These are phyloP conservation scores for Dryobotodes eremita DNA, from an alignment of 2,888 invertebrate species.

Conservation along the genomic window DNA sequence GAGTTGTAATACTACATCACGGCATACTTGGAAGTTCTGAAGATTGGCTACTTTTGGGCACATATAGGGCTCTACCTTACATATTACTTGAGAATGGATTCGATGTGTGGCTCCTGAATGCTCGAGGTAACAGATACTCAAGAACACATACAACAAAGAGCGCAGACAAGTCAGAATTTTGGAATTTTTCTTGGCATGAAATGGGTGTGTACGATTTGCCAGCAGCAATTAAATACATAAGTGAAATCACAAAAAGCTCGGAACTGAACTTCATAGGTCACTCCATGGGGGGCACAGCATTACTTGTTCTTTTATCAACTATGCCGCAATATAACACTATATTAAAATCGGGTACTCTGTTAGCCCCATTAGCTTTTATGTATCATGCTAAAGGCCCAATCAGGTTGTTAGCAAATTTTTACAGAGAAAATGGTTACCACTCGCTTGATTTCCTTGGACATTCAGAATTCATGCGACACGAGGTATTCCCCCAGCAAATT, in stretches of 20 bases:
- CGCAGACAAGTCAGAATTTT: conserved; percentile 66
- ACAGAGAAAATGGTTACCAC: conserved; percentile 55
- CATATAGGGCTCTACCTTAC: conserved; percentile 73
- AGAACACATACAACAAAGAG: conserved; percentile 62
- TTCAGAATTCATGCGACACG: conserved; percentile 65
- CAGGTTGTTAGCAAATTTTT: conserved; percentile 68
- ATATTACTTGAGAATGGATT: conserved; percentile 88
- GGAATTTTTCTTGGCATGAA: conserved; percentile 81
- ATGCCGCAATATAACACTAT: conserved; percentile 71
- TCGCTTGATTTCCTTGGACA: conserved; percentile 66
- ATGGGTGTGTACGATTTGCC: conserved; percentile 77
- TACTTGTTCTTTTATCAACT: conserved; percentile 74
- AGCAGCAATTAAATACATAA: conserved; percentile 73
- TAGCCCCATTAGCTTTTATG: conserved; percentile 79
- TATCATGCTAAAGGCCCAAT: conserved; percentile 74
- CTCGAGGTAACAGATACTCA: conserved; percentile 78
- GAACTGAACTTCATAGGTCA: conserved; percentile 75
- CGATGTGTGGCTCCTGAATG: conserved; percentile 90
- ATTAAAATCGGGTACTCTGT: conserved; percentile 71
- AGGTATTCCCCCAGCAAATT: conserved; percentile 64
- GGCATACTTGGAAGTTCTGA: conserved; percentile 77
- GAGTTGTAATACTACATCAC: conserved; percentile 73
- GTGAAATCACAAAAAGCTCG: conserved; percentile 57
- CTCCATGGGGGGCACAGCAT: conserved; percentile 77
- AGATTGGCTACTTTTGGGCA: conserved; percentile 77